Evolutionary conservation across 2,888 invertebrate species (phyloP), one percentile per base, ranked within the genome.

Genomic region (Brenthis daphne): DNA sequence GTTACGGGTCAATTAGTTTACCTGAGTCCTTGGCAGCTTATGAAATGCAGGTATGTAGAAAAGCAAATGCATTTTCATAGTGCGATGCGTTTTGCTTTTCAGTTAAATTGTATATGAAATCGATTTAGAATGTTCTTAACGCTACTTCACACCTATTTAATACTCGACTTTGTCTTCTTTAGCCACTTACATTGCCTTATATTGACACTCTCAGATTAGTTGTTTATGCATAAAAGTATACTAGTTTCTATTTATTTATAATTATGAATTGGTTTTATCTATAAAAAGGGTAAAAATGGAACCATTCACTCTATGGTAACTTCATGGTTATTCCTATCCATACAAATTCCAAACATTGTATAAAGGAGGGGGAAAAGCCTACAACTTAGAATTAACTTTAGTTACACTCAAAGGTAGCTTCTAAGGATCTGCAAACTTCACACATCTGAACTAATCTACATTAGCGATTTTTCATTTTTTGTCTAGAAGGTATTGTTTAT

Each of bases 1-100:
- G 48, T 70, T 74, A 69, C 51, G 20, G 11, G 37, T 43, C 37
- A 3, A 43, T 53, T 70, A 70, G 60, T 51, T 75, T 75, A 76
- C 77, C 76, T 77, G 57, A 11, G 2, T 75, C 77, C 76, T 73
- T 47, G 70, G 61, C 33, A 57, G 74, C 74, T 74, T 24, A 60
- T 50, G 2, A 58, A 66, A 54, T 57, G 12, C 53, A 14, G 1
- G 16, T 29, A 55, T 51, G 5, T 53, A 24, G 24, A 50, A 71
- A 68, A 68, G 57, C 47, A 63, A 70, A 67, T 6, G 66, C 60
- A 61, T 56, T 14, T 24, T 54, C n/a, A 20, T 55, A n/a, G 14
- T 48, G 29, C 4, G 47, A 29, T 60, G 11, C 43, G 0, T 8
- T 11, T 33, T 37, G n/a, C n/a, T 37, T 57, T 57, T 33, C 13